Conservation (phyloP, 2,113 vertebrate genomes). For the Elaphurus davidianus region DNA sequence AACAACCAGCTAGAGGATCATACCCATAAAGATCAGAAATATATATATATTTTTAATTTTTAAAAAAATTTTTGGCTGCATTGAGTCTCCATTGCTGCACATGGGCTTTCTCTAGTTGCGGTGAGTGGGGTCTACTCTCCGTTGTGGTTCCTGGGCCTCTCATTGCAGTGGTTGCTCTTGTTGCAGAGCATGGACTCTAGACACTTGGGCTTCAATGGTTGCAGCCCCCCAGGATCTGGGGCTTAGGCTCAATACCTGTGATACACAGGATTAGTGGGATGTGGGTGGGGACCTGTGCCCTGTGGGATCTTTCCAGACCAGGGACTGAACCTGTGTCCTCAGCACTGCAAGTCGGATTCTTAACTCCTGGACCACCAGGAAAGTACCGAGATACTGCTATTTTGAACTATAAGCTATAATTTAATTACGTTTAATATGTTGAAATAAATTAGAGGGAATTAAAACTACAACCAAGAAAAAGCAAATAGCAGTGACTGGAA, state of each 20-base stretch:
- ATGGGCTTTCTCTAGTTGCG: background rate
- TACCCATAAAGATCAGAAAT: background rate
- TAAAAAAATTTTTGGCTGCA: background rate
- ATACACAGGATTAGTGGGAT: background rate
- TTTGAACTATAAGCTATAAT: background rate
- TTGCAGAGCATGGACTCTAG: background rate
- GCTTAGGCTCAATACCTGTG: background rate
- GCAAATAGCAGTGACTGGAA: background rate
- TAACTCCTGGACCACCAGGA: background rate
- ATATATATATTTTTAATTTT: too few relatives aligned
- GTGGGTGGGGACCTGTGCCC: background rate
- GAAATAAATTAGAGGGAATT: background rate
- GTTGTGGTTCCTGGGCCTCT: background rate
- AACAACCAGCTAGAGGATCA: background rate
- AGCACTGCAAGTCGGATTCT: background rate
- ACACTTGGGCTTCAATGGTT: background rate
- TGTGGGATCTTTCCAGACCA: background rate
- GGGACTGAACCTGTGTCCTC: background rate
- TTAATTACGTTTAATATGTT: background rate
- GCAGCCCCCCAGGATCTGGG: background rate
- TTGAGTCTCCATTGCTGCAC: background rate
- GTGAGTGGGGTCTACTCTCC: background rate
- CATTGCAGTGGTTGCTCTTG: background rate
- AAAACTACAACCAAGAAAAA: background rate
- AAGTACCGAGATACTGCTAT: background rate